Conservation (phyloP, 1,140 invertebrate genomes). For the Solen grandis region DNA sequence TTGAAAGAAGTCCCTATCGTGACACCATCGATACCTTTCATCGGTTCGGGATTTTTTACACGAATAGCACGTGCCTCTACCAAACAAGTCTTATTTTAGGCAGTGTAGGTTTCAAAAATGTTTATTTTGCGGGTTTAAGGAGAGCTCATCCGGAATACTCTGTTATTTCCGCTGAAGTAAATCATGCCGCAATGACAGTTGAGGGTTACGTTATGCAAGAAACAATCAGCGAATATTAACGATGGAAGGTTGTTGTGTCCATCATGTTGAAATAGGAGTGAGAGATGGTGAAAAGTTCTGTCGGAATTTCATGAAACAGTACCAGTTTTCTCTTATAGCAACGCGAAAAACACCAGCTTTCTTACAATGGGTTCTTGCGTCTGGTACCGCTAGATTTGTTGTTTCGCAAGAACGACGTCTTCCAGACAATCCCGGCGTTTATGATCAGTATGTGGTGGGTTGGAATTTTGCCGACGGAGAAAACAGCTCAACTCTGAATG, state of each 20-base stretch:
- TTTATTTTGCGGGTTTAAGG: too few species aligned
- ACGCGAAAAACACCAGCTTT: conserved; percentile 68
- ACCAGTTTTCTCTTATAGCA: conserved; percentile 77
- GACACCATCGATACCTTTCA: too few species aligned
- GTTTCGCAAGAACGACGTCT: conserved; percentile 73
- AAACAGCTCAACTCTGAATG: conserved; percentile 64
- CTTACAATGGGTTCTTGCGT: conserved; percentile 78
- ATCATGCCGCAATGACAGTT: not conserved
- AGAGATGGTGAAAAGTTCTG: conserved; percentile 70
- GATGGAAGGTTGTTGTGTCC: conserved; percentile 68
- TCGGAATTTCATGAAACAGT: conserved; percentile 71
- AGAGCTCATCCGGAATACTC: too few species aligned
- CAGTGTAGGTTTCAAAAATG: too few species aligned
- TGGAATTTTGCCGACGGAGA: not conserved
- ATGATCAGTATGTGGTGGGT: conserved; percentile 54
- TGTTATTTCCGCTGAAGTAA: not conserved
- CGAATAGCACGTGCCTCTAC: too few species aligned
- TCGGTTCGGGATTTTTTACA: too few species aligned
- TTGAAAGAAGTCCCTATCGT: too few species aligned
- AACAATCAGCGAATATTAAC: not conserved
- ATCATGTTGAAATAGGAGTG: conserved; percentile 82
- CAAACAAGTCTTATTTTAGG: too few species aligned
- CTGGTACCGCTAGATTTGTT: conserved; percentile 76
- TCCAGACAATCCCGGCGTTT: not conserved
- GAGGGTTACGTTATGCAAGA: conserved; percentile 3